Base-by-base conservation (phyloP, 2,113 vertebrate genomes). In the Syngnathus typhle region DNA sequence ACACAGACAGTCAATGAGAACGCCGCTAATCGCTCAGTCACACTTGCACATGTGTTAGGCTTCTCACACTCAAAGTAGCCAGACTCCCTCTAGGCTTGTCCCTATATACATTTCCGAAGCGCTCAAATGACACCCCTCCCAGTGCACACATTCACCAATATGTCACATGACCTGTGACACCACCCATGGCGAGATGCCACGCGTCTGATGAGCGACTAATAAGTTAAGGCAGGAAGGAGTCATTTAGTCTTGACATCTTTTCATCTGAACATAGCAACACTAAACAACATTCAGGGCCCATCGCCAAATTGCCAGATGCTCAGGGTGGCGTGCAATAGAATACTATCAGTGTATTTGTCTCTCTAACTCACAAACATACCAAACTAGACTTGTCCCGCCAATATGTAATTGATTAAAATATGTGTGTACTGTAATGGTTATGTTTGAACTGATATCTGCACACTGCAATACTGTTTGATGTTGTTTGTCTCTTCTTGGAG, bases 21-120 rank as follows among this genome's bases (percentile, higher is more conserved):
- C 63, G 70, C 65, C 38, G n/a, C 73, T 81, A 81, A 85, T 85
- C 80, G 77, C 68, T 85, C 81, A 64, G 77, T 72, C 74, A 78
- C 79, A 72, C 74, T 75, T 60, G 21, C 76, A 73, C 64, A 68
- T 39, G 77, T 77, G 76, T 71, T 74, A n/a, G 55, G 68, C 69
- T 59, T 15, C 68, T 39, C 46, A 54, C 59, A 27, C 55, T 54
- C 64, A 11, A 55, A 38, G 66, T 44, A 65, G 52, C 54, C 67
- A 75, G 46, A 38, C 32, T 44, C 52, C 51, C 21, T 32, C 5
- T 18, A 47, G 13, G 21, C 64, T 19, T 55, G 56, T 68, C 52
- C 62, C 21, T 7, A 65, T 62, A 55, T 32, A 2, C 52, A 77
- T n/a, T 47, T 77, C 75, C 37, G 73, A 51, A 73, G 58, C 72